A percentile compares a stretch with the other conserved stretches of the same genome.
Conservation (phyloP, 2,888 invertebrate species). For the Melanargia galathea region DNA sequence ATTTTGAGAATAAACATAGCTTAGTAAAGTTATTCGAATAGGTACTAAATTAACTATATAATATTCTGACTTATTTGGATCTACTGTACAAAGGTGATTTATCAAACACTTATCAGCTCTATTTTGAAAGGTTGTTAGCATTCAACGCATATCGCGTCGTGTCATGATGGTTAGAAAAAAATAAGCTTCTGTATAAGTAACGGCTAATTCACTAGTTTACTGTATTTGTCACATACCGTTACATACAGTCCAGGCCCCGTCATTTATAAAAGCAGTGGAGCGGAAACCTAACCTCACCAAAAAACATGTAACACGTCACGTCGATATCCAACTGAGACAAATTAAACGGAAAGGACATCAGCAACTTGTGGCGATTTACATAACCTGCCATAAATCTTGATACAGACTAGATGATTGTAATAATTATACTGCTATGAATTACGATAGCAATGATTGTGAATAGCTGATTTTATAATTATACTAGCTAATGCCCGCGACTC, state of each 20-base stretch:
- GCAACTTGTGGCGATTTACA: not conserved
- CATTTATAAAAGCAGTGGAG: not conserved
- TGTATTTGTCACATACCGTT: slow-evolving; percentile 10
- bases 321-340: not conserved
- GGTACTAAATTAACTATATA: too few relatives aligned
- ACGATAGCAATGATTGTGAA: too few relatives aligned
- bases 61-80: too few relatives aligned
- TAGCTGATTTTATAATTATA: too few relatives aligned
- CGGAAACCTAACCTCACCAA: not conserved
- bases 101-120: too few relatives aligned
- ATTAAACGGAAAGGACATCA: slow-evolving; percentile 1
- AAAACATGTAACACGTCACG: not conserved
- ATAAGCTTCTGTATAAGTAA: not conserved
- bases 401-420: not conserved
- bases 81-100: too few relatives aligned
- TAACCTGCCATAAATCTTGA: not conserved
- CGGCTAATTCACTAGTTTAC: not conserved
- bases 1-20: too few relatives aligned
- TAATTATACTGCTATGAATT: too few relatives aligned
- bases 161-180: not conserved
- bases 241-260: not conserved
- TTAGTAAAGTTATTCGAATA: too few relatives aligned
- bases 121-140: too few relatives aligned
- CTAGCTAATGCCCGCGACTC: too few relatives aligned
- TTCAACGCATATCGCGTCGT: too few relatives aligned